phyloP scores from a whole-genome alignment of 2,797 vertebrate genomes.

The Pogonophryne albipinna region DNA sequence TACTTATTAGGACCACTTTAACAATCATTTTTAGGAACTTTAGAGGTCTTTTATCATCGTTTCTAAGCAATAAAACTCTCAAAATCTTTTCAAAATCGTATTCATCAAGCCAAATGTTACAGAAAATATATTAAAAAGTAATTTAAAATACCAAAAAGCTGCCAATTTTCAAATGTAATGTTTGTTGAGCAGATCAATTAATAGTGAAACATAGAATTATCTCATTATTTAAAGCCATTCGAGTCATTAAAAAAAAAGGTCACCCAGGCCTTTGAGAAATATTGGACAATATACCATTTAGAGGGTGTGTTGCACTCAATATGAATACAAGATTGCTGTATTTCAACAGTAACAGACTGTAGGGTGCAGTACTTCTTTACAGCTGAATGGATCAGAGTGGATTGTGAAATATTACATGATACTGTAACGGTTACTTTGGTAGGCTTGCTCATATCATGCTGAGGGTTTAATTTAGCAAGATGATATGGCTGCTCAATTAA shows the following conservation, averaged over 20 bases:
- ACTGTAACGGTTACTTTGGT: background rate
- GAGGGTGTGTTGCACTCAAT: background rate
- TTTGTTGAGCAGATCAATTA: background rate
- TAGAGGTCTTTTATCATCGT: background rate
- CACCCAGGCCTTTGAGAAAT: no score
- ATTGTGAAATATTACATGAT: background rate
- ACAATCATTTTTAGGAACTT: background rate
- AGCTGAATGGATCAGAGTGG: background rate
- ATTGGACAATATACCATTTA: background rate
- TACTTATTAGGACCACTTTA: slow-evolving; percentile 26
- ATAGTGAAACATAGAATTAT: background rate
- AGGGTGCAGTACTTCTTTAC: background rate
- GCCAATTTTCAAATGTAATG: no score
- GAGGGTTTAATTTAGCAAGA: background rate
- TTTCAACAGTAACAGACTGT: background rate
- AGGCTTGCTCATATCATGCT: background rate
- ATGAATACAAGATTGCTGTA: background rate
- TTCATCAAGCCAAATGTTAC: background rate
- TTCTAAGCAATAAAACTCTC: background rate
- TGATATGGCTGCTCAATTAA: no score
- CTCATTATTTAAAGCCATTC: background rate
- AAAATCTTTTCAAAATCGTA: no score
- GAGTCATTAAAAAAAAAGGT: background rate
- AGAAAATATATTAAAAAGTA: background rate
- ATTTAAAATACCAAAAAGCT: background rate